These are phyloP conservation scores for Lathamus discolor DNA, from an alignment of 2,113 vertebrate species.

Conservation along the genomic window DNA sequence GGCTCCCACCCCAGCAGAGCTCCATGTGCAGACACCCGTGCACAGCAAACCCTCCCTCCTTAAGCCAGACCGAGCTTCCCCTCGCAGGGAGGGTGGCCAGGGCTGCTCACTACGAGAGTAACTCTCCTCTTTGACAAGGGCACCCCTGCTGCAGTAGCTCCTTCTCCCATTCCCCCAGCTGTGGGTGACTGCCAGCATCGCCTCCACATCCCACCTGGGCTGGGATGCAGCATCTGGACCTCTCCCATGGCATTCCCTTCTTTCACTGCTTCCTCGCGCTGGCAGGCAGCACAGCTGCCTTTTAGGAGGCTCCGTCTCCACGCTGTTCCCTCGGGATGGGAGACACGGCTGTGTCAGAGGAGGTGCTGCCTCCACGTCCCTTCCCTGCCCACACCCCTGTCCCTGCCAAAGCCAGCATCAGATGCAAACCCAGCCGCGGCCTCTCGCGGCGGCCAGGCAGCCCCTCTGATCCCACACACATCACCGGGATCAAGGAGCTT, in stretches of 20 bases:
- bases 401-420: neutral
- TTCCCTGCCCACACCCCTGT: neutral
- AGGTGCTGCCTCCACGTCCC: neutral
- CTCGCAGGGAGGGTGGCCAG: neutral
- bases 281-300: neutral
- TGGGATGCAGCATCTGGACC: neutral
- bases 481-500: neutral
- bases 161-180: neutral
- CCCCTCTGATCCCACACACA: neutral
- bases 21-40: neutral
- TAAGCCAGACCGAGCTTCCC: neutral
- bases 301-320: neutral
- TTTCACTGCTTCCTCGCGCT: neutral
- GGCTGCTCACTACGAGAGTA: neutral
- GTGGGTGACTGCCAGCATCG: neutral
- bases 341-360: neutral
- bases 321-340: accelerated
- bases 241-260: accelerated
- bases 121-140: neutral
- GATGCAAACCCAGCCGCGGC: accelerated
- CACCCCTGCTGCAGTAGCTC: neutral
- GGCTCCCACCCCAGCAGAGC: neutral
- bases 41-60: neutral
- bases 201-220: neutral
- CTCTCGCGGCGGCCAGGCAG: neutral